phyloP scores from a whole-genome alignment of 2,888 invertebrate genomes.

The Ennomos fuscantarius region DNA sequence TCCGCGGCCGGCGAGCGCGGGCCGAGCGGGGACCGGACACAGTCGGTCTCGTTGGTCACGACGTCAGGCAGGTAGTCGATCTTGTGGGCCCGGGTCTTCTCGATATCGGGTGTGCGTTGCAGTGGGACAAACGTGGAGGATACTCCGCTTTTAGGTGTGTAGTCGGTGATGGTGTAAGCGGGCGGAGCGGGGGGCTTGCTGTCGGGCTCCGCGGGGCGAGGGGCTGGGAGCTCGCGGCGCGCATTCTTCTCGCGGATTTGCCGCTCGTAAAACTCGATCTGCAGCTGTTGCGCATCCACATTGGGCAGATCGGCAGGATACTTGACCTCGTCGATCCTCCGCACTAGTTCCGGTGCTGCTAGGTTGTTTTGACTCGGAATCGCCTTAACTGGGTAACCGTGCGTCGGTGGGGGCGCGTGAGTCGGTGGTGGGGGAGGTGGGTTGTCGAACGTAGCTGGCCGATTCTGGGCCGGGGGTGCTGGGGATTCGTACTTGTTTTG shows the following conservation, averaged over 20 bases:
- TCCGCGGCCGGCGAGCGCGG: constrained; percentile 45
- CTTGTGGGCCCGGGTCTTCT: constrained; percentile 77
- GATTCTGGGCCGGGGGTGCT: constrained; percentile 47
- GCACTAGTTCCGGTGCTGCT: constrained; percentile 76
- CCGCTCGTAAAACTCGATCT: constrained; percentile 81
- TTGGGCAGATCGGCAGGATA: constrained; percentile 46
- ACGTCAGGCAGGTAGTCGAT: constrained; percentile 79
- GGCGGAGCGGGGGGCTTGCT: constrained; percentile 57
- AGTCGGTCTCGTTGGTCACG: constrained; percentile 71
- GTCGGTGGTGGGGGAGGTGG: constrained; percentile 59
- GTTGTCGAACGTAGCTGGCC: constrained; percentile 50
- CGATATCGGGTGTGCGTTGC: constrained; percentile 80
- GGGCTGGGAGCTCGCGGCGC: constrained; percentile 56
- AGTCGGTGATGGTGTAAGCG: constrained; percentile 79
- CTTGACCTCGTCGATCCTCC: constrained; percentile 51
- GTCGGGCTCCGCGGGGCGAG: constrained; percentile 38
- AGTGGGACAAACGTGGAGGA: constrained; percentile 78
- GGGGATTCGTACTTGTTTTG: constrained; percentile 66
- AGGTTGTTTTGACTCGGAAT: constrained; percentile 73
- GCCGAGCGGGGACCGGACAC: constrained; percentile 43
- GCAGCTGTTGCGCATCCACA: constrained; percentile 73
- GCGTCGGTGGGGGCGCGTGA: constrained; percentile 52
- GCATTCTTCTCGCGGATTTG: constrained; percentile 71
- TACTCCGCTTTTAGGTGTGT: constrained; percentile 69
- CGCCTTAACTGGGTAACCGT: constrained; percentile 62